Evolutionary conservation across 2,113 vertebrate species (phyloP).

Genomic region (Lycocorax pyrrhopterus): DNA sequence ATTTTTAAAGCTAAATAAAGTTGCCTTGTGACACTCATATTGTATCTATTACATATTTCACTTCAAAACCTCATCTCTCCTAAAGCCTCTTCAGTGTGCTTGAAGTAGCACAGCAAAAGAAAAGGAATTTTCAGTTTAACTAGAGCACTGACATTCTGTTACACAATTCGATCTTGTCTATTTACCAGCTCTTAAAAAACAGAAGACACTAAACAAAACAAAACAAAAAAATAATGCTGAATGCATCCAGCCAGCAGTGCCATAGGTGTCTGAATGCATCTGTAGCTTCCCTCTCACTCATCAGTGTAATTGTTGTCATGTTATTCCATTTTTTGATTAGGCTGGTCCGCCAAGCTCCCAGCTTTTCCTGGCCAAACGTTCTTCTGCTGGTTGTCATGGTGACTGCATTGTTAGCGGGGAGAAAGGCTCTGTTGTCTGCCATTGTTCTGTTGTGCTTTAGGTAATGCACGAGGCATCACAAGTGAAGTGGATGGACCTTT

Average conservation of each 20-base stretch:
- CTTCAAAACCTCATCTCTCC: slow-evolving; percentile 82
- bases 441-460: slow-evolving; percentile 85
- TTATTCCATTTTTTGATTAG: slow-evolving; percentile 87
- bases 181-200: slow-evolving; percentile 80
- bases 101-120: slow-evolving; percentile 80
- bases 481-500: slow-evolving; percentile 86
- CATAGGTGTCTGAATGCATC: slow-evolving; percentile 80
- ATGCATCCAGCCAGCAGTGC: slow-evolving; percentile 68
- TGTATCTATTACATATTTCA: slow-evolving; percentile 85
- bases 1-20: slow-evolving; percentile 77
- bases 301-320: slow-evolving; percentile 83
- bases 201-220: slow-evolving; percentile 74
- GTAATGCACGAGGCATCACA: slow-evolving; percentile 82
- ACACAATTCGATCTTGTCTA: slow-evolving; percentile 81
- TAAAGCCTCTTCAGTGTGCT: slow-evolving; percentile 80
- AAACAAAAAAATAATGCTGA: slow-evolving; percentile 53
- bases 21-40: slow-evolving; percentile 76
- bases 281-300: slow-evolving; percentile 75
- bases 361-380: slow-evolving; percentile 82
- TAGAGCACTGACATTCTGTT: slow-evolving; percentile 82
- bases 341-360: slow-evolving; percentile 80
- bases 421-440: slow-evolving; percentile 82
- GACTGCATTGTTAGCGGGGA: slow-evolving; percentile 79
- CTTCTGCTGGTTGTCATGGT: slow-evolving; percentile 84
- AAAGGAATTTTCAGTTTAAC: slow-evolving; percentile 85